Base-by-base conservation (phyloP, 2,888 invertebrate species). In the Lasioglossum vierecki region DNA sequence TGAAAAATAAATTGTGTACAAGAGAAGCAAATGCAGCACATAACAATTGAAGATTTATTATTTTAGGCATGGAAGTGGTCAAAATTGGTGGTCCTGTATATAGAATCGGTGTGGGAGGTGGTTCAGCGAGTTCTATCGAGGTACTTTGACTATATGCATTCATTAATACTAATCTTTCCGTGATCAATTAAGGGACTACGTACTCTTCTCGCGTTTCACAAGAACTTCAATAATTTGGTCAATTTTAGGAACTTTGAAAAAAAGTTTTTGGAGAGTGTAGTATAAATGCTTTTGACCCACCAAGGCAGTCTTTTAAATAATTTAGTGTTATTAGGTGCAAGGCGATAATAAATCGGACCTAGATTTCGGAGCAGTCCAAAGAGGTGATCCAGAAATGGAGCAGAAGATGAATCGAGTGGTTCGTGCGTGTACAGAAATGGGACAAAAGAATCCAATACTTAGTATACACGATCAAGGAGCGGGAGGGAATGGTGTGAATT, bases 391-490 rank as follows among this genome's bases (percentile, higher is more conserved):
- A 3, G 99, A 99, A 96, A 99, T 99, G 99, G 99, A 99, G 90
- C 99, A 99, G 94, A 99, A 99, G 95, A 95, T 99, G 57, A 99
- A 99, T 95, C 96, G 99, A 84, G 97, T 99, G 4, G 98, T 99
- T 0, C 96, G 99, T 87, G 98, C 98, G 0, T 99, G 99, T 93
- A 96, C 98, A 53, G 99, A 99, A 95, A 95, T 97, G 93, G 97
- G 96, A 0, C 96, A 96, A 0, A 95, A 96, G 22, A 99, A 99
- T 95, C 99, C 99, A 3, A 99, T 99, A 91, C 96, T 96, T 91
- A 97, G 99, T 96, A 99, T 99, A 91, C 99, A 99, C 94, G 99
- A 99, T 95, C 99, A 99, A 96, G 99, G 99, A 35, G 99, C 99
- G 13, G 99, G 99, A n/a, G 99, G 99, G 46, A 98, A 98, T 94